Evolutionary conservation across 2,888 invertebrate genomes (phyloP).

Genomic region (Acleris laterana): DNA sequence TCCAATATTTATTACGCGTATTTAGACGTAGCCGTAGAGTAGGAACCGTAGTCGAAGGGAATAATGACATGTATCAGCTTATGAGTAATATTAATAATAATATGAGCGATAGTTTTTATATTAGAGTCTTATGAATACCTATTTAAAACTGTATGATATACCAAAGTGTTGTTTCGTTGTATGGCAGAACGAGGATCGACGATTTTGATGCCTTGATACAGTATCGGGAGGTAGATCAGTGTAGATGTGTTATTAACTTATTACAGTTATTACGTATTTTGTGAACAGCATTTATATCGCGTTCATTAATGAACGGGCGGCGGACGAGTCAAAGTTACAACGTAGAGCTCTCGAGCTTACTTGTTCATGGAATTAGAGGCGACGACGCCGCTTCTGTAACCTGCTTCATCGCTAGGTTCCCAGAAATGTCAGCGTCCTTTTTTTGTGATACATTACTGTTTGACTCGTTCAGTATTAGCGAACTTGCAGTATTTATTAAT

Average conservation of each 20-base stretch:
- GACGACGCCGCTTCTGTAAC: not conserved
- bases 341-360: not conserved
- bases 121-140: slow-evolving; percentile 69
- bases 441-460: not conserved
- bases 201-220: not conserved
- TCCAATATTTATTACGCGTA: slow-evolving; percentile 78
- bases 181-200: slow-evolving; percentile 48
- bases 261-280: slow-evolving; percentile 18
- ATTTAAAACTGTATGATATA: slow-evolving; percentile 50
- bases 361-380: not conserved
- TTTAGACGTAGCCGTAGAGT: slow-evolving; percentile 66
- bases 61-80: slow-evolving; percentile 66
- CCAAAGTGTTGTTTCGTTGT: slow-evolving; percentile 44
- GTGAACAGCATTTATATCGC: slow-evolving; percentile 2
- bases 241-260: slow-evolving; percentile 9
- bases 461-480: not conserved
- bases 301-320: not conserved
- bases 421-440: no score
- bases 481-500: slow-evolving; percentile 3
- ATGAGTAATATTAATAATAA: slow-evolving; percentile 57
- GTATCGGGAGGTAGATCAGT: slow-evolving; percentile 3
- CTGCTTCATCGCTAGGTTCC: no score
- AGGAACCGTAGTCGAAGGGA: slow-evolving; percentile 51
- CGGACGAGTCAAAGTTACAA: slow-evolving; percentile 2
- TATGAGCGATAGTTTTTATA: slow-evolving; percentile 77